Percentiles rank a stretch among this genome's conserved stretches.
Conservation (phyloP, 2,113 vertebrate species). For the Tautogolabrus adspersus region DNA sequence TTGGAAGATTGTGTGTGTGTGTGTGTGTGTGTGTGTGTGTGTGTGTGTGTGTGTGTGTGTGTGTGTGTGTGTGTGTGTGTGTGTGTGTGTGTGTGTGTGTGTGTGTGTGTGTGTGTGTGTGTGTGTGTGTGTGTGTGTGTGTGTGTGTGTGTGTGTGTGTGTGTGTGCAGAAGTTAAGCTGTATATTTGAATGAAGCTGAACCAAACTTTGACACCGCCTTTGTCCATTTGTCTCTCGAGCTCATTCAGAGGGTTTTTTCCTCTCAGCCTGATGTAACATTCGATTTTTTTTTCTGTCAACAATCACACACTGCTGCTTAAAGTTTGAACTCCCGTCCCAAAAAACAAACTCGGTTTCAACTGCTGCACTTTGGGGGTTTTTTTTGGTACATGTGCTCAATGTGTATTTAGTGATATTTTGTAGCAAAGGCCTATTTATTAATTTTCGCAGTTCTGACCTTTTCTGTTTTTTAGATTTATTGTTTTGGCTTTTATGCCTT, state of each 20-base stretch:
- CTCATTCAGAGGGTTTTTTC: constrained; percentile 10
- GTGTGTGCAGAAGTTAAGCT: constrained; percentile 50
- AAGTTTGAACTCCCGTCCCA: constrained; percentile 10
- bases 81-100: constrained; percentile 18
- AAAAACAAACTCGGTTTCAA: background rate
- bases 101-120: constrained; percentile 17
- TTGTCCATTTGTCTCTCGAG: constrained; percentile 60
- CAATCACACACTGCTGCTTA: constrained; percentile 54
- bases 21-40: constrained; percentile 13
- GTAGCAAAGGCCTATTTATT: constrained; percentile 29
- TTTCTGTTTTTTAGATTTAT: no score
- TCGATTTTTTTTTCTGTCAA: constrained; percentile 4
- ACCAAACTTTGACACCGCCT: constrained; percentile 71
- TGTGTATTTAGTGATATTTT: constrained; percentile 9
- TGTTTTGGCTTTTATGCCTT: no score
- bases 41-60: constrained; percentile 14
- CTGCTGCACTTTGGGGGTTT: constrained; percentile 23
- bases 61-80: constrained; percentile 19
- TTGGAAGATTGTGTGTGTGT: no score
- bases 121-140: constrained; percentile 22
- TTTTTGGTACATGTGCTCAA: constrained; percentile 5
- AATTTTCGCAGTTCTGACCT: no score
- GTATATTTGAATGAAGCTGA: constrained; percentile 77
- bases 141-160: constrained; percentile 7
- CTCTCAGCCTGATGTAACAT: constrained; percentile 14